These are phyloP conservation scores for Allolobophora icterica DNA, from an alignment of 2,888 invertebrate species.

Conservation along the genomic window DNA sequence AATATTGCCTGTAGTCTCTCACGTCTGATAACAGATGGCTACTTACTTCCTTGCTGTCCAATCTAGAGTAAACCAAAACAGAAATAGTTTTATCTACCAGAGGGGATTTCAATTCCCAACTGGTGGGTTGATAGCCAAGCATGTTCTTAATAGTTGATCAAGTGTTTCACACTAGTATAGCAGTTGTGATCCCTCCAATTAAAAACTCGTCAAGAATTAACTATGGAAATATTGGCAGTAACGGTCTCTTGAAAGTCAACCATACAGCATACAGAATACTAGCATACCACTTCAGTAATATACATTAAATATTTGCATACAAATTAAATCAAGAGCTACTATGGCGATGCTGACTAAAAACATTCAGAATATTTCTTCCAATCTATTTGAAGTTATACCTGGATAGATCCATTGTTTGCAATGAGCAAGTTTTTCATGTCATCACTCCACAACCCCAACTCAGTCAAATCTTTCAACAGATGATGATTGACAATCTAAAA, in stretches of 20 bases:
- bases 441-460: constrained; percentile 88
- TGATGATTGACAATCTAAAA: constrained; percentile 94
- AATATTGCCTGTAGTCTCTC: no score
- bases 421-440: constrained; percentile 94
- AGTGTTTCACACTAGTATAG: no score
- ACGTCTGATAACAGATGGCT: no score
- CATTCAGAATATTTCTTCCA: neutral
- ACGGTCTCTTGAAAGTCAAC: neutral
- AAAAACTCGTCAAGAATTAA: no score
- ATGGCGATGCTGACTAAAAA: neutral
- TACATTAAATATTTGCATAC: neutral
- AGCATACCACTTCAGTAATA: neutral
- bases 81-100: no score
- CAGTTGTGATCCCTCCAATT: no score
- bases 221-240: no score
- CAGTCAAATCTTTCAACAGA: constrained; percentile 88
- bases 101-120: no score
- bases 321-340: neutral
- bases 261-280: neutral
- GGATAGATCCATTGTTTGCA: constrained; percentile 88
- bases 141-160: no score
- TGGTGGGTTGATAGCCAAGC: no score
- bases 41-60: neutral
- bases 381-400: constrained; percentile 62
- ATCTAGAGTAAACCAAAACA: neutral